Evolutionary conservation across 1,140 invertebrate species (phyloP).

Genomic region (Wasmannia auropunctata): DNA sequence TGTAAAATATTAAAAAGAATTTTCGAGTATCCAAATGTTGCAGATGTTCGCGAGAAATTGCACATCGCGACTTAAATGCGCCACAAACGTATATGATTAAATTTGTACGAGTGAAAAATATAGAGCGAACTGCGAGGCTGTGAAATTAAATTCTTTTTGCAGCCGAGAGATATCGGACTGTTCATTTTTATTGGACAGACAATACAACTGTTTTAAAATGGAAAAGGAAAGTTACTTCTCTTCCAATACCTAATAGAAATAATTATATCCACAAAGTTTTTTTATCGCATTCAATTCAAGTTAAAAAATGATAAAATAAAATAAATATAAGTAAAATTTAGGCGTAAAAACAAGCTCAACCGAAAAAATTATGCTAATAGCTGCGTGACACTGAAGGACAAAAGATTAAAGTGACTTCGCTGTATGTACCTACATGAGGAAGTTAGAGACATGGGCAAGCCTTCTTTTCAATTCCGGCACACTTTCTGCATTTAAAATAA

Average conservation of each 20-base stretch:
- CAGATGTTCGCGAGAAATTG: conserved; percentile 18
- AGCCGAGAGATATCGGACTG: conserved; percentile 12
- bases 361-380: conserved; percentile 19
- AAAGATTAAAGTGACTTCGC: neutral
- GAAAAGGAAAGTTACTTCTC: neutral
- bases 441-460: neutral
- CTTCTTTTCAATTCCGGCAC: neutral
- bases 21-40: neutral
- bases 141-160: conserved; percentile 51
- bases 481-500: conserved; percentile 30
- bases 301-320: neutral
- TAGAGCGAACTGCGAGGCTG: neutral
- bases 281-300: neutral
- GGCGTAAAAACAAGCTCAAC: neutral
- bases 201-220: neutral
- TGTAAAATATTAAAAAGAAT: neutral
- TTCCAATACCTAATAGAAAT: neutral
- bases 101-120: conserved; percentile 30
- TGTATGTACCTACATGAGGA: neutral
- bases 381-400: neutral
- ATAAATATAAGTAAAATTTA: neutral
- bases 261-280: neutral
- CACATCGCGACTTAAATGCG: neutral
- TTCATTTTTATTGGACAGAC: conserved; percentile 66
- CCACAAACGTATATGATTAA: neutral